These are phyloP conservation scores for Sipha maydis DNA, from an alignment of 2,888 invertebrate species.

Conservation along the genomic window DNA sequence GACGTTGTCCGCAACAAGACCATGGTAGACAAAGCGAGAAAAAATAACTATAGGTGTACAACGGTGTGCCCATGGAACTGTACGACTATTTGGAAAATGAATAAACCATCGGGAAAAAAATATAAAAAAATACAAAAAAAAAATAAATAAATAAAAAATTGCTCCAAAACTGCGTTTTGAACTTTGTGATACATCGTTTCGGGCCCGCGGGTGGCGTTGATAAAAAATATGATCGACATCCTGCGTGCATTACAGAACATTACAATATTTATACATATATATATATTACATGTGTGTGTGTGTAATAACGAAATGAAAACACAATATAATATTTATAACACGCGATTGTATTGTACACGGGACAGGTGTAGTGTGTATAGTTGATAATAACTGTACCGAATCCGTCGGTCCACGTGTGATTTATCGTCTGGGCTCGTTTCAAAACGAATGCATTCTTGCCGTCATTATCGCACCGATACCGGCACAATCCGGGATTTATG, in stretches of 20 bases:
- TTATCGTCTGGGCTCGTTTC: constrained; percentile 66
- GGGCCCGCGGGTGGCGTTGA: too few relatives aligned
- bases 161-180: too few relatives aligned
- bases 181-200: too few relatives aligned
- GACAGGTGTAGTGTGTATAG: neutral
- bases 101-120: too few relatives aligned
- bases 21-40: too few relatives aligned
- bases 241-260: neutral
- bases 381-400: constrained; percentile 52
- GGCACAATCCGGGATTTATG: constrained; percentile 46
- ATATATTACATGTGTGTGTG: neutral
- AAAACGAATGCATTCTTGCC: constrained; percentile 61
- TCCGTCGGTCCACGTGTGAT: constrained; percentile 63
- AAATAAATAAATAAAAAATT: too few relatives aligned
- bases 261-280: neutral
- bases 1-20: too few relatives aligned
- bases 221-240: too few relatives aligned
- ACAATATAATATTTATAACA: neutral
- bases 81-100: too few relatives aligned
- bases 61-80: too few relatives aligned
- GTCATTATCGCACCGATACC: constrained; percentile 56
- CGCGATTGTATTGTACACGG: neutral
- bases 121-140: too few relatives aligned
- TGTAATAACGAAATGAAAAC: neutral
- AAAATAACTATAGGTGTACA: too few relatives aligned